phyloP scores from a whole-genome alignment of 2,797 vertebrate species.

The Botia kubotai region DNA sequence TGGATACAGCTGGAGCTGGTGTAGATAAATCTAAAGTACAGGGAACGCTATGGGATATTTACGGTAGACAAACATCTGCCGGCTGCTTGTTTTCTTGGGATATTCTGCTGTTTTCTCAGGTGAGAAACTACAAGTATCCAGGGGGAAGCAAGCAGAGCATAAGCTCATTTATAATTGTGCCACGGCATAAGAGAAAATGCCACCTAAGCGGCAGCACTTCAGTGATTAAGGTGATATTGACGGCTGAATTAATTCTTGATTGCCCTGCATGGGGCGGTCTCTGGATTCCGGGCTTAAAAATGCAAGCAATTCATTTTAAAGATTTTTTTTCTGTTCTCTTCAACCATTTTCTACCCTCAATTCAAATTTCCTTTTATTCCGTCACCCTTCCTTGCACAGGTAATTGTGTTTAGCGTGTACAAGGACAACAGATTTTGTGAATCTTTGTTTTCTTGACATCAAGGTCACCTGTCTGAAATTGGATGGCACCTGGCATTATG shows the following conservation, averaged over 20 bases:
- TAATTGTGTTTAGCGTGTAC: constrained; percentile 29
- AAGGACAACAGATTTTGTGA: constrained; percentile 35
- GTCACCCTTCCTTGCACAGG: constrained; percentile 12
- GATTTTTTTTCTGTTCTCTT: constrained; percentile 38
- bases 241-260: constrained; percentile 71
- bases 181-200: constrained; percentile 54
- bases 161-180: constrained; percentile 60
- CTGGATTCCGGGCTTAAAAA: constrained; percentile 53
- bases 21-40: constrained; percentile 16
- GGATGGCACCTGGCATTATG: constrained; percentile 61
- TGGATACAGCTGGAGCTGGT: neutral
- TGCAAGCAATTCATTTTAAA: constrained; percentile 65
- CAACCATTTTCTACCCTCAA: constrained; percentile 40
- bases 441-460: constrained; percentile 38
- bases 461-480: constrained; percentile 27
- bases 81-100: neutral
- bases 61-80: neutral
- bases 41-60: neutral
- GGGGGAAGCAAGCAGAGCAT: constrained; percentile 7
- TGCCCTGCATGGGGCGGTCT: constrained; percentile 61
- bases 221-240: constrained; percentile 75
- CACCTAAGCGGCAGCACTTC: constrained; percentile 50
- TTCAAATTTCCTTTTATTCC: constrained; percentile 50
- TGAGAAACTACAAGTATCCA: constrained; percentile 33
- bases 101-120: constrained; percentile 7